Base-by-base conservation (phyloP, 2,797 vertebrate genomes). In the Gastrophryne carolinensis region DNA sequence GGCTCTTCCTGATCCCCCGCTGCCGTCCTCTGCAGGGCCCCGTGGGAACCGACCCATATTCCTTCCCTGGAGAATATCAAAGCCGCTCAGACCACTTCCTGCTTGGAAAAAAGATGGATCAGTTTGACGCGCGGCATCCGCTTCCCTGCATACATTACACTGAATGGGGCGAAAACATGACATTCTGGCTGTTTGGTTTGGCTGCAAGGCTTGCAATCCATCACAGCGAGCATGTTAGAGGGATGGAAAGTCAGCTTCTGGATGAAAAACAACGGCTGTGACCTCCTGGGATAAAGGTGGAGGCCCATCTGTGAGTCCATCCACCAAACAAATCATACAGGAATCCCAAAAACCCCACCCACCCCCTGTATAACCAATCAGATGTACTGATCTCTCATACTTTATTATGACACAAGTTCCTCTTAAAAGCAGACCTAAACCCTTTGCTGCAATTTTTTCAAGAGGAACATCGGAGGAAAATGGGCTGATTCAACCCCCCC, bases 51-150 rank as follows among this genome's bases (percentile, higher is more conserved):
- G 1, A 3, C 7, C 24, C 47, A 50, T 27, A 4, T 53, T 23
- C 23, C 30, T 49, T 30, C 64, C 49, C 49, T 35, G 34, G 52
- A 32, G 50, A 67, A 52, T 52, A 24, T 37, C n/a, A 53, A 53
- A 67, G 30, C 30, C 21, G 21, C 29, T 26, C 52, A 13, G 30
- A 12, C 11, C 21, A 21, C 32, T 67, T 67, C 64, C 64, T 67
- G 64, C 53, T 67, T 67, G 47, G 32, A 53, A 4, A 30, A n/a
- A 37, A n/a, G 64, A 53, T 23, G 11, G 49, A 67, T 67, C 4
- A 2, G 13, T 26, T 13, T 24, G 63, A 50, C 30, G 6, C 1
- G 30, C 34, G 12, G 6, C 21, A n/a, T 53, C 64, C 32, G 49
- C 49, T n/a, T 49, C 64, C 30, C 47, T 27, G 15, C 29, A 17